Evolutionary conservation across 2,797 vertebrate genomes (phyloP).

Genomic region (Knipowitschia caucasica): DNA sequence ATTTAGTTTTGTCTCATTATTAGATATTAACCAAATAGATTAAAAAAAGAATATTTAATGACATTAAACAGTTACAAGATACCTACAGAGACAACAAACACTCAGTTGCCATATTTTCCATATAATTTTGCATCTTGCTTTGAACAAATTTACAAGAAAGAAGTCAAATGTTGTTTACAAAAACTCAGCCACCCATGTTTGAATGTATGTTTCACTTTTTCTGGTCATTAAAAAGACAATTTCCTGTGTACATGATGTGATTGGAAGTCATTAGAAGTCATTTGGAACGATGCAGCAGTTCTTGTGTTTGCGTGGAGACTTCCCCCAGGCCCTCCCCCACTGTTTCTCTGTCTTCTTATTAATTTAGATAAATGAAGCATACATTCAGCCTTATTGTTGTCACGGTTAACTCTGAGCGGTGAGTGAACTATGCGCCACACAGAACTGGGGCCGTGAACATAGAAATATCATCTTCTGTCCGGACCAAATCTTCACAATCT

Average conservation of each 20-base stretch:
- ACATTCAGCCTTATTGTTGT: conserved; percentile 21
- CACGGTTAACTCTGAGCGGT: conserved; percentile 30
- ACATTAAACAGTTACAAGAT: too few relatives aligned
- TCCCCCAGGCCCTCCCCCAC: conserved; percentile 18
- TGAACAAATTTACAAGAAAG: neutral
- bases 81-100: too few relatives aligned
- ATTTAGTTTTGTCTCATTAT: too few relatives aligned
- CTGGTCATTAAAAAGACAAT: conserved; percentile 40
- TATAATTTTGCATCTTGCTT: neutral
- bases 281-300: conserved; percentile 32
- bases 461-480: conserved; percentile 42
- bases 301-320: conserved; percentile 5
- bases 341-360: conserved; percentile 51
- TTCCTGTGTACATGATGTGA: conserved; percentile 29
- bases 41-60: too few relatives aligned
- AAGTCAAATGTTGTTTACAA: neutral
- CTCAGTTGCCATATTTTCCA: too few relatives aligned
- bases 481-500: too few relatives aligned
- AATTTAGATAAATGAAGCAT: conserved; percentile 66
- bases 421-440: conserved; percentile 13
- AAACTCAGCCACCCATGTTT: conserved; percentile 17
- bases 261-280: conserved; percentile 35
- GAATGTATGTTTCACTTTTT: conserved; percentile 20
- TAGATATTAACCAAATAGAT: too few relatives aligned
- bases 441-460: conserved; percentile 18